These are phyloP conservation scores for Pectinophora gossypiella DNA, from an alignment of 1,140 invertebrate species.

Conservation along the genomic window DNA sequence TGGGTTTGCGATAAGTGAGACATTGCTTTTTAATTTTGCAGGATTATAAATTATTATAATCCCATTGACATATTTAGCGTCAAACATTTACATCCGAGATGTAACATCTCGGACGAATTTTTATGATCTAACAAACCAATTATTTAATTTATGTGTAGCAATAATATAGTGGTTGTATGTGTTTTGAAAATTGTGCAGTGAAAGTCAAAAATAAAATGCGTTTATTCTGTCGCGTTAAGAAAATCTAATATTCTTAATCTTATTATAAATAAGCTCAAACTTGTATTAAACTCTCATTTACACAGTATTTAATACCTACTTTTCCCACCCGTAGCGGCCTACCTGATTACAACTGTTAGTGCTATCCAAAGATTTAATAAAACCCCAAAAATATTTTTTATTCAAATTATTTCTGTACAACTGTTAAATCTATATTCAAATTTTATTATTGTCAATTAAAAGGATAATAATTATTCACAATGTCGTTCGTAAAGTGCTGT, in stretches of 20 bases:
- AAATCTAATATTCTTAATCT: not conserved
- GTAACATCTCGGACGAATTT: conserved; percentile 22
- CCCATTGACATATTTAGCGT: conserved; percentile 35
- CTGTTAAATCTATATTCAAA: not conserved
- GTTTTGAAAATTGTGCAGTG: not conserved
- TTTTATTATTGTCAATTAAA: not conserved
- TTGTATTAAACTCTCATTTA: too few species aligned
- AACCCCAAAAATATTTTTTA: not conserved
- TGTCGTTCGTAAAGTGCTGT: conserved; percentile 86
- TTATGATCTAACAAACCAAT: not conserved
- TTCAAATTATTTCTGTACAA: not conserved
- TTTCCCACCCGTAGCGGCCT: not conserved
- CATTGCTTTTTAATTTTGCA: conserved; percentile 13
- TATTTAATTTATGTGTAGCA: not conserved
- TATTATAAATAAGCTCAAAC: too few species aligned
- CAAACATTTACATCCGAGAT: conserved; percentile 28
- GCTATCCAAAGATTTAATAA: not conserved
- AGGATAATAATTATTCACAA: conserved; percentile 37
- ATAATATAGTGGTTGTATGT: not conserved
- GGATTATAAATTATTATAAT: conserved; percentile 23
- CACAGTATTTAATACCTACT: too few species aligned
- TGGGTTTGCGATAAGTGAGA: not conserved
- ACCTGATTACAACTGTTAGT: not conserved
- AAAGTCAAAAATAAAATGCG: too few species aligned
- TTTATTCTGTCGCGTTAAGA: not conserved